Percentiles rank a stretch among this genome's conserved stretches.
phyloP scores from a whole-genome alignment of 2,888 invertebrate species.

The Melanophora roralis region DNA sequence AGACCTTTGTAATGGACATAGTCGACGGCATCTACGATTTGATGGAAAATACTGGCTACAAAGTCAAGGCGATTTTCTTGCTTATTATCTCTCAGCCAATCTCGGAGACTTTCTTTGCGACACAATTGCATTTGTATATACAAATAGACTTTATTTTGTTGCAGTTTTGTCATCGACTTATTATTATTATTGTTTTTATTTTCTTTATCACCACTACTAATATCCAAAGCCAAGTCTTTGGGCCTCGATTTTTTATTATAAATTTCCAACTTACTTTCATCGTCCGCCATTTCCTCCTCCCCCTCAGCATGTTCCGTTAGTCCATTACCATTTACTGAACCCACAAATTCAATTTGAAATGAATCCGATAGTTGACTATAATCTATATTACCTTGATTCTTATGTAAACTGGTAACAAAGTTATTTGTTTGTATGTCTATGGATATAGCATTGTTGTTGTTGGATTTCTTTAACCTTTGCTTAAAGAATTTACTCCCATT shows the following conservation, averaged over 20 bases:
- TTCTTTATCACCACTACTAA: slow-evolving; percentile 29
- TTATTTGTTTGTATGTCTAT: slow-evolving; percentile 73
- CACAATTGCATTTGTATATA: slow-evolving; percentile 99
- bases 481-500: background rate
- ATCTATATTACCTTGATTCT: slow-evolving; percentile 67
- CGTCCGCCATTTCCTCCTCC: background rate
- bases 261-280: background rate
- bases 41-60: slow-evolving; percentile 86
- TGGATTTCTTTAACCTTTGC: slow-evolving; percentile 10
- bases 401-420: slow-evolving; percentile 63
- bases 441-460: slow-evolving; percentile 66
- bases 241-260: slow-evolving; percentile 68
- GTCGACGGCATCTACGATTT: slow-evolving; percentile 95
- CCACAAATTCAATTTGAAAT: slow-evolving; percentile 76
- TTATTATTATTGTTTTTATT: slow-evolving; percentile 51
- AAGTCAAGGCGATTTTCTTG: slow-evolving; percentile 77
- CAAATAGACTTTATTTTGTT: slow-evolving; percentile 82
- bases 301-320: background rate
- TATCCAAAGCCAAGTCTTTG: slow-evolving; percentile 59
- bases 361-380: slow-evolving; percentile 75
- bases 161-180: slow-evolving; percentile 56
- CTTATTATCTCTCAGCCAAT: slow-evolving; percentile 87
- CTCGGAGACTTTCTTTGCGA: slow-evolving; percentile 89
- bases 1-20: slow-evolving; percentile 95
- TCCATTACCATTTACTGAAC: slow-evolving; percentile 67